Percentiles rank a stretch among this genome's conserved stretches.
Evolutionary conservation across 2,797 vertebrate genomes (phyloP).

Genomic region (Moxostoma hubbsi): DNA sequence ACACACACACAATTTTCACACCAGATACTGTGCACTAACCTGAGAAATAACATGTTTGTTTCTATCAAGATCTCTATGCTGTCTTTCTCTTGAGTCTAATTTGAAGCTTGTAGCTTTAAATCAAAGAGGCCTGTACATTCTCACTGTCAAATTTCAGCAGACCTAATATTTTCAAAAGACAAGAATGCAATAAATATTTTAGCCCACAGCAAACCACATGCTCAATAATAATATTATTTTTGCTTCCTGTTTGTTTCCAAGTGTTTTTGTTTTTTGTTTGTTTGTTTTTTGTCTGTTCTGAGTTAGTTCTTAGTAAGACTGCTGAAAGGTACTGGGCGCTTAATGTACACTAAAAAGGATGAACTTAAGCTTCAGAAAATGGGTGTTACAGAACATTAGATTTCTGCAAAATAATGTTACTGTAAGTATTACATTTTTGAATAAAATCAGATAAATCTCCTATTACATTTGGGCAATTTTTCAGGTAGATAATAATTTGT

Average conservation of each 20-base stretch:
- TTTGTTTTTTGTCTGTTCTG: background rate
- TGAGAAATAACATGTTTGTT: constrained; percentile 57
- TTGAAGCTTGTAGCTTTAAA: constrained; percentile 25
- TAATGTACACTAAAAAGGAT: too few relatives aligned
- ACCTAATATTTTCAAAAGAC: constrained; percentile 20
- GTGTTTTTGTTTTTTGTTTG: too few relatives aligned
- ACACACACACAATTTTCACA: constrained; percentile 12
- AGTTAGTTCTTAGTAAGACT: background rate
- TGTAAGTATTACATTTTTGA: too few relatives aligned
- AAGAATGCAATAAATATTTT: constrained; percentile 23
- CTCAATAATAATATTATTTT: constrained; percentile 18
- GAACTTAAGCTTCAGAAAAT: too few relatives aligned
- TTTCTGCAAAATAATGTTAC: too few relatives aligned
- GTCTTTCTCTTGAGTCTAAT: constrained; percentile 3
- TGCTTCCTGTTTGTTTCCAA: background rate
- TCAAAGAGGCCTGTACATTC: constrained; percentile 3
- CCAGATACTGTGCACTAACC: background rate
- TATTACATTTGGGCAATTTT: too few relatives aligned
- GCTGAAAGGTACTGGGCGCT: background rate
- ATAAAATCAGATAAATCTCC: too few relatives aligned
- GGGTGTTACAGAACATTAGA: too few relatives aligned
- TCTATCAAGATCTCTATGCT: constrained; percentile 7
- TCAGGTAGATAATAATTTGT: too few relatives aligned
- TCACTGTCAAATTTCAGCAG: background rate
- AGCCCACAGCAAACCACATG: constrained; percentile 1